Evolutionary conservation across 1,140 invertebrate genomes (phyloP), one percentile per base, ranked within the genome.

Genomic region (Philopotamus ludificatus): DNA sequence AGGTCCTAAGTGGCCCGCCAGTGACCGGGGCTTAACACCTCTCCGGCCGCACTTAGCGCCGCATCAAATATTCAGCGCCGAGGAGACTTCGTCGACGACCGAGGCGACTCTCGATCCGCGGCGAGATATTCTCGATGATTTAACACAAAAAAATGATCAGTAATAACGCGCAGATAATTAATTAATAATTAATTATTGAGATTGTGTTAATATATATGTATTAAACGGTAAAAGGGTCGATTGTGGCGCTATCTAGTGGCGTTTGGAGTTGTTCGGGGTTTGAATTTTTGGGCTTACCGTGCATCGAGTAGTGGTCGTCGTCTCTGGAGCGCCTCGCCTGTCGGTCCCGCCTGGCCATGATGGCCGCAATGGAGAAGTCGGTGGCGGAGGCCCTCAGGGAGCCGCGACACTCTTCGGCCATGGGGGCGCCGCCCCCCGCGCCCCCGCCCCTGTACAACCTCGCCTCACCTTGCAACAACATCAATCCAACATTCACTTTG

Each of bases 311-410:
- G 49, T 67, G 68, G 1, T 57, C 61, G 12, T 70, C 68, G 26
- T 61, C 63, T 4, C 50, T 53, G 63, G 78, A 76, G 34, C 77
- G 72, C n/a, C 77, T 61, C 70, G 80, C 78, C 70, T 81, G 82
- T 9, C 83, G 71, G 65, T 86, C 87, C 59, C 88, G 74, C 39
- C 78, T 75, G 50, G 88, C 89, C 89, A 93, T 93, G 70, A 93
- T 93, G 60, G 91, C 91, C 16, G 90, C 91, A 68, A 93, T 93
- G 74, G 90, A 92, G 81, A 93, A 93, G 79, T 93, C 90, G 23
- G 90, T 93, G 75, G 90, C 89, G 76, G 86, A 87, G 63, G 86
- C 86, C 70, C 82, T 73, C 73, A 82, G 81, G 53, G 83, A 83
- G 75, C 82, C 84, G 67, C 84, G 82, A 72, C 84, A 82, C 71